A percentile compares a stretch with the other conserved stretches of the same genome.
These are phyloP conservation scores for Oreocharis arfaki DNA, from an alignment of 2,113 vertebrate species.

Conservation along the genomic window DNA sequence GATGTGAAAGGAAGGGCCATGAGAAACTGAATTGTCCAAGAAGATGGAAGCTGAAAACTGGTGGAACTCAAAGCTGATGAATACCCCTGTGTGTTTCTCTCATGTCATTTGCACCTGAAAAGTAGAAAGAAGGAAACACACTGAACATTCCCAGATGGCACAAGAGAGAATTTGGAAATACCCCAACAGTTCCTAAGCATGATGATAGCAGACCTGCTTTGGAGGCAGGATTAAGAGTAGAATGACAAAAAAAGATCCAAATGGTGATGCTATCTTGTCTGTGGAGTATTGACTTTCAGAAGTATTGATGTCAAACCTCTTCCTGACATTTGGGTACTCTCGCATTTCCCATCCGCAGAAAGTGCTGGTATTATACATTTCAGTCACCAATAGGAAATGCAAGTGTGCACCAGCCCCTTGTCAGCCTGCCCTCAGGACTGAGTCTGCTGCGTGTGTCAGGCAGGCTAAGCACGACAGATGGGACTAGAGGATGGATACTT, in stretches of 20 bases:
- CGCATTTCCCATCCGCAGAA: not conserved
- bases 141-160: not conserved
- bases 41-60: not conserved
- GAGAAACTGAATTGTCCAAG: not conserved
- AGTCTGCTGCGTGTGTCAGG: not conserved
- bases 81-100: not conserved
- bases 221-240: not conserved
- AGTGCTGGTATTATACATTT: not conserved
- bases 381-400: not conserved
- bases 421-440: constrained; percentile 1
- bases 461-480: constrained; percentile 4
- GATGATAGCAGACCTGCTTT: not conserved
- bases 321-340: not conserved
- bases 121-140: not conserved
- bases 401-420: not conserved
- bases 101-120: not conserved
- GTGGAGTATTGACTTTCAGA: not conserved
- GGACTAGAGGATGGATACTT: not conserved
- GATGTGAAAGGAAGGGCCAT: not conserved
- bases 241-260: not conserved
- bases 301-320: not conserved
- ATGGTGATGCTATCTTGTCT: not conserved
- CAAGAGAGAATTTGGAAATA: not conserved
- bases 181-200: not conserved
- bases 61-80: not conserved